These are phyloP conservation scores for Xenentodon cancila DNA, from an alignment of 2,797 vertebrate genomes.

Conservation along the genomic window DNA sequence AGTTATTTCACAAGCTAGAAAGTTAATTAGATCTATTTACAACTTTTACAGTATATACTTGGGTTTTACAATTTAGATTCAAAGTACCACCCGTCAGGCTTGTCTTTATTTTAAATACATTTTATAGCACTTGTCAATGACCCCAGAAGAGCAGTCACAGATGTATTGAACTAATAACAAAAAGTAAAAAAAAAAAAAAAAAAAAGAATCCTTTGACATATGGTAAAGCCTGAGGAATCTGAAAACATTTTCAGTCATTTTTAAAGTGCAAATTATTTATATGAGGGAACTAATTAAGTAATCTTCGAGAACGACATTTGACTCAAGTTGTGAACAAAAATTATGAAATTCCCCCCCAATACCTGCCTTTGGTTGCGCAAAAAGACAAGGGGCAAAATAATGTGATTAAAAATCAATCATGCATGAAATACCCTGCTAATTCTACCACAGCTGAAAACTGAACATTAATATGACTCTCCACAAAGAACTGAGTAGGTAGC, in stretches of 20 bases:
- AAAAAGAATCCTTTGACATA: neutral
- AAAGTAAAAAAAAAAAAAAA: neutral
- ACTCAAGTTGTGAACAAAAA: neutral
- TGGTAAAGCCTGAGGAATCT: neutral
- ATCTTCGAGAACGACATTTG: neutral
- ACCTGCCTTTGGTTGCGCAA: neutral
- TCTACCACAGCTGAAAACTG: conserved; percentile 2
- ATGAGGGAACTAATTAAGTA: too few species aligned
- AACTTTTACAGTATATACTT: neutral
- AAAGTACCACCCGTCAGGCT: too few species aligned
- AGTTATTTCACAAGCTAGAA: neutral
- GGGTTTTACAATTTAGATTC: too few species aligned
- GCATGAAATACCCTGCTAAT: neutral
- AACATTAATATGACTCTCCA: too few species aligned
- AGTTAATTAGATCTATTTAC: neutral
- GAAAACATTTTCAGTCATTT: too few species aligned
- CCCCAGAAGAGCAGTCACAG: neutral
- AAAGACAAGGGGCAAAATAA: conserved; percentile 4
- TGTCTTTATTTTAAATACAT: too few species aligned
- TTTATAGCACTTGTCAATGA: neutral
- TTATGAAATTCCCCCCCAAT: neutral
- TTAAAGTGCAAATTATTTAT: too few species aligned
- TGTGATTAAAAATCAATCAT: conserved; percentile 9
- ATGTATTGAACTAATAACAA: neutral
- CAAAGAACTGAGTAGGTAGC: too few species aligned